Conservation (phyloP, 2,113 vertebrate species). For the Crotophaga sulcirostris region DNA sequence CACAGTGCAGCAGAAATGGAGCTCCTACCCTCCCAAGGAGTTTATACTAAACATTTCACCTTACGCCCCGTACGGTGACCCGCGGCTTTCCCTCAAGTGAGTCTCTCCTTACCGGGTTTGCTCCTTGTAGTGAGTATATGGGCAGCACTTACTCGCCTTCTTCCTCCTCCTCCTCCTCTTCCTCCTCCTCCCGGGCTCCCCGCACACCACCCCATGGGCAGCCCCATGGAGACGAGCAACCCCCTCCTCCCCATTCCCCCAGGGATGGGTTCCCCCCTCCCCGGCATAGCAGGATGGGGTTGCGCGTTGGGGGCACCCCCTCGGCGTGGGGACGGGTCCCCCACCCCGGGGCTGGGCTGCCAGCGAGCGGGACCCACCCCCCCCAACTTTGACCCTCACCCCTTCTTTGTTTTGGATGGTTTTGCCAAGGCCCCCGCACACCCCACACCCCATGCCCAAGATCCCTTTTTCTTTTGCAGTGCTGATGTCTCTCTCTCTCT, state of each 20-base stretch:
- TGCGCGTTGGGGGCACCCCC: constrained; percentile 76
- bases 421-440: constrained; percentile 48
- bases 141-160: constrained; percentile 61
- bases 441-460: constrained; percentile 25
- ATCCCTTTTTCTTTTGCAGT: constrained; percentile 62
- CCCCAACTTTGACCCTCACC: neutral
- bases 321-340: neutral
- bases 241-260: constrained; percentile 6
- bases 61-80: constrained; percentile 97
- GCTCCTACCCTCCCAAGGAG: constrained; percentile 99
- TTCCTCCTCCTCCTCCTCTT: constrained; percentile 62
- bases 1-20: constrained; percentile 99
- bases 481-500: constrained; percentile 75
- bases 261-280: neutral
- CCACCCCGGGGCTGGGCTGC: constrained; percentile 26
- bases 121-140: constrained; percentile 74
- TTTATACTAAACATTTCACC: constrained; percentile 99
- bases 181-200: constrained; percentile 67
- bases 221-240: constrained; percentile 47
- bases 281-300: constrained; percentile 70
- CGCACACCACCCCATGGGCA: constrained; percentile 17
- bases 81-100: constrained; percentile 99
- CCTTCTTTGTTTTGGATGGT: constrained; percentile 71
- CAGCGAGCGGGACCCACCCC: neutral
- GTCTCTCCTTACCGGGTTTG: constrained; percentile 84